Percentiles rank a stretch among this genome's conserved stretches.
Evolutionary conservation across 2,113 vertebrate species (phyloP).

Genomic region (Podilymbus podiceps): DNA sequence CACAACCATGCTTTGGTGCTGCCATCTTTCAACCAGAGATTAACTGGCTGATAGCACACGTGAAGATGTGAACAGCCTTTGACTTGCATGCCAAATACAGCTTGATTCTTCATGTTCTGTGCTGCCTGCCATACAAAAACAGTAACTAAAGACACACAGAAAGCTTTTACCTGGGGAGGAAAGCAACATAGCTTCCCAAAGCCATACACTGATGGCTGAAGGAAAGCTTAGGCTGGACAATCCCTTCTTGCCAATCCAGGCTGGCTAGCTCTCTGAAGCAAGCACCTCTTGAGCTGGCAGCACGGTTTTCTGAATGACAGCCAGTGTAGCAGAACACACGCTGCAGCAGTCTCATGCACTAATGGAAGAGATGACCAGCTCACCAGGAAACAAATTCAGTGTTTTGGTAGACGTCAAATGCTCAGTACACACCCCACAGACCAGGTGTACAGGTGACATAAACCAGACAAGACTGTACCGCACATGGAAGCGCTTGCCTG

Average conservation of each 20-base stretch:
- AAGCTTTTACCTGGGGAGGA: background rate
- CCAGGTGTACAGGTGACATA: background rate
- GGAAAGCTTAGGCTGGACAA: background rate
- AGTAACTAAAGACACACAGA: background rate
- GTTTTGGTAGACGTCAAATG: background rate
- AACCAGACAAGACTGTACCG: rapidly evolving
- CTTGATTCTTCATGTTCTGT: rapidly evolving
- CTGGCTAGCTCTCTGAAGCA: background rate
- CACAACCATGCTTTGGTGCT: rapidly evolving
- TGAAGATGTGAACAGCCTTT: background rate
- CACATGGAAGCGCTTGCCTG: rapidly evolving
- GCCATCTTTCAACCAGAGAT: background rate
- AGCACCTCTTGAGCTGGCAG: background rate
- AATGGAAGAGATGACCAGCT: background rate
- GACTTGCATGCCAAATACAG: rapidly evolving
- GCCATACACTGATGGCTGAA: rapidly evolving
- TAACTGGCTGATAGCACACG: rapidly evolving
- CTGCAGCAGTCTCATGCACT: background rate
- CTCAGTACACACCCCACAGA: rapidly evolving
- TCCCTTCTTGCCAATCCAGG: background rate
- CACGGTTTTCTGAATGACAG: background rate
- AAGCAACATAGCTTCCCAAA: background rate
- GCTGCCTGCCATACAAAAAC: background rate
- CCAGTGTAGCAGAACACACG: rapidly evolving
- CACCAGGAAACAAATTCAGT: rapidly evolving